A percentile compares a stretch with the other conserved stretches of the same genome.
Evolutionary conservation across 2,888 invertebrate genomes (phyloP).

Genomic region (Callimorpha dominula): DNA sequence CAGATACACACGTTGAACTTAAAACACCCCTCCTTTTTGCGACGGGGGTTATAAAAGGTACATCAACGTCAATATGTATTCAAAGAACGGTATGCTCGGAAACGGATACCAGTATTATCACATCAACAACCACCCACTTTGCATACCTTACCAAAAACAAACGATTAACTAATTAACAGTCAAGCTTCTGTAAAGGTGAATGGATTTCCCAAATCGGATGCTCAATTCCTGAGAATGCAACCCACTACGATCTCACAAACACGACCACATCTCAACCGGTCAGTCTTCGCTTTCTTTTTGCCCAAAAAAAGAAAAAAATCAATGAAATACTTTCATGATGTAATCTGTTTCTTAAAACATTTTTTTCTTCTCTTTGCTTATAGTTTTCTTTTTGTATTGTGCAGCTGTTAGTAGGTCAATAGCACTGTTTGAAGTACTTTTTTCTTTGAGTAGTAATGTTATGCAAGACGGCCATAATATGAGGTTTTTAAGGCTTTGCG

Average conservation of each 20-base stretch:
- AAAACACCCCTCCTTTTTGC: background rate
- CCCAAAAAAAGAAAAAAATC: constrained; percentile 37
- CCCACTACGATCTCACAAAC: constrained; percentile 19
- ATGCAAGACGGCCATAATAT: constrained; percentile 13
- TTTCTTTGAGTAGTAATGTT: constrained; percentile 15
- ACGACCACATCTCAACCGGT: constrained; percentile 35
- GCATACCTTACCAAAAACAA: constrained; percentile 8
- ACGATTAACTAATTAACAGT: constrained; percentile 14
- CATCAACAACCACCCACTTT: background rate
- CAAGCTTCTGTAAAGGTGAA: constrained; percentile 44
- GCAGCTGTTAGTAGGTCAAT: constrained; percentile 59
- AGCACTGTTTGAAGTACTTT: constrained; percentile 41
- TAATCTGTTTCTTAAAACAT: constrained; percentile 44
- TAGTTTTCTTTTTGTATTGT: constrained; percentile 27
- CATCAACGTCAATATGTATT: background rate
- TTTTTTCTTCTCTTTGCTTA: constrained; percentile 12
- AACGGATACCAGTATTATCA: background rate
- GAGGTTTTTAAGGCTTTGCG: constrained; percentile 12
- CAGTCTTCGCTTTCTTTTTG: constrained; percentile 50
- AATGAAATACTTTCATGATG: constrained; percentile 54
- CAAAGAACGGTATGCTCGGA: background rate
- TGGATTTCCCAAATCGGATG: constrained; percentile 43
- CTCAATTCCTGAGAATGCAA: constrained; percentile 33
- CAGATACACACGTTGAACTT: too few species aligned
- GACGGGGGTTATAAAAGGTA: background rate